Percentiles rank a stretch among this genome's conserved stretches.
Conservation (phyloP, 2,888 invertebrate genomes). For the Leistus spinibarbis region DNA sequence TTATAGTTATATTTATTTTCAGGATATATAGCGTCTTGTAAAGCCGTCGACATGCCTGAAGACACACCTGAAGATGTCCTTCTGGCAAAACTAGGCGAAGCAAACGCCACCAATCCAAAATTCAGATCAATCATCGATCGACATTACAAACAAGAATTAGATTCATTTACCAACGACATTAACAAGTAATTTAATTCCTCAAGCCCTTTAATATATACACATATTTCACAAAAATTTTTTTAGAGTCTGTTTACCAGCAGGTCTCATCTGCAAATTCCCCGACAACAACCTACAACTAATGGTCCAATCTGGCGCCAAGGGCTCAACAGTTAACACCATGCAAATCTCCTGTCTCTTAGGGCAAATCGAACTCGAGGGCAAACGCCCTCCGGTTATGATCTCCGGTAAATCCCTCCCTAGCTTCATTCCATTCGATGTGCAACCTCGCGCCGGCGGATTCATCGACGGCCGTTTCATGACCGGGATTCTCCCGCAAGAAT, state of each 20-base stretch:
- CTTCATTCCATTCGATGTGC: constrained; percentile 84
- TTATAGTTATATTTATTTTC: constrained; percentile 19
- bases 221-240: constrained; percentile 37
- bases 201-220: not conserved
- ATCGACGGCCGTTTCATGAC: constrained; percentile 97
- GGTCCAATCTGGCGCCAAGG: constrained; percentile 99
- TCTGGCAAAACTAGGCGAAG: constrained; percentile 71
- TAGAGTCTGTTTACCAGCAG: constrained; percentile 80
- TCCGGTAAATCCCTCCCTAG: constrained; percentile 92
- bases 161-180: constrained; percentile 87
- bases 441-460: constrained; percentile 94
- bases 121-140: constrained; percentile 82
- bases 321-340: constrained; percentile 97
- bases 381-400: constrained; percentile 93
- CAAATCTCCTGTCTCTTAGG: constrained; percentile 98
- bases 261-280: constrained; percentile 87
- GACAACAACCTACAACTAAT: constrained; percentile 96
- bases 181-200: constrained; percentile 67
- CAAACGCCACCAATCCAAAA: constrained; percentile 72
- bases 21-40: constrained; percentile 65
- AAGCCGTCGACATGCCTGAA: constrained; percentile 71
- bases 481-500: constrained; percentile 97
- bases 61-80: constrained; percentile 66
- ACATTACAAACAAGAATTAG: constrained; percentile 80
- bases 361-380: constrained; percentile 98